Base-by-base conservation (phyloP, 35 echinoderm and acorn worm species). In the Acanthaster planci region DNA sequence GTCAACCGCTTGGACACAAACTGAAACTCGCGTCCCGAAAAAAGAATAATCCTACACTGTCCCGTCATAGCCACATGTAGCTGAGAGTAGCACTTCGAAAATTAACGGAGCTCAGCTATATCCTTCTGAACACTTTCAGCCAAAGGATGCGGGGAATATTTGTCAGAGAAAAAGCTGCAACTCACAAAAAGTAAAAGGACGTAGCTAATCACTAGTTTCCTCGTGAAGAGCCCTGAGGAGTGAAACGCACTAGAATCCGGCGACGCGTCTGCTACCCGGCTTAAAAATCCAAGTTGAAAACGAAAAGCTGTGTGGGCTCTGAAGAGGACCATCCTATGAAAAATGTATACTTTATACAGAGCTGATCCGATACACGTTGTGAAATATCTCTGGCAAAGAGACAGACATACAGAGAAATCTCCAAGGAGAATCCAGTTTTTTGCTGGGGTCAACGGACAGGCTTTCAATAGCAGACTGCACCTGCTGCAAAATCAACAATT, bases 71-170 rank as follows among this genome's bases (percentile, higher is more conserved):
- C 64, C 64, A 35, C 23, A 29, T 72, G 64, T 72, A 72, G 34
- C 2, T 26, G 23, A 26, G 64, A 31, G 23, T 72, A 26, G 2
- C 22, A 26, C 26, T 12, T 29, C 64, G 14, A 72, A 34, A 72
- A 72, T 72, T 72, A 72, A 26, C 22, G 64, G 23, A 26, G 34
- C 64, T 34, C 64, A 8, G 64, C 23, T 72, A 72, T 72, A 72
- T 72, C 64, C 64, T 72, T 72, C 64, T 72, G 64, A 26, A 72
- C 34, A 72, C 30, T 72, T 72, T 72, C 64, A 72, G 64, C 64
- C 30, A 12, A 72, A 29, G 64, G 64, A 8, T 72, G 34, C 64
- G 9, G 23, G 7, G 18, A 72, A 1, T 27, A 10, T 30, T 29
- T 30, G 34, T 31, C 64, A 72, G 22, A 14, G 18, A 30, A 72